These are phyloP conservation scores for Synanthedon vespiformis DNA, from an alignment of 2,888 invertebrate species.

Conservation along the genomic window DNA sequence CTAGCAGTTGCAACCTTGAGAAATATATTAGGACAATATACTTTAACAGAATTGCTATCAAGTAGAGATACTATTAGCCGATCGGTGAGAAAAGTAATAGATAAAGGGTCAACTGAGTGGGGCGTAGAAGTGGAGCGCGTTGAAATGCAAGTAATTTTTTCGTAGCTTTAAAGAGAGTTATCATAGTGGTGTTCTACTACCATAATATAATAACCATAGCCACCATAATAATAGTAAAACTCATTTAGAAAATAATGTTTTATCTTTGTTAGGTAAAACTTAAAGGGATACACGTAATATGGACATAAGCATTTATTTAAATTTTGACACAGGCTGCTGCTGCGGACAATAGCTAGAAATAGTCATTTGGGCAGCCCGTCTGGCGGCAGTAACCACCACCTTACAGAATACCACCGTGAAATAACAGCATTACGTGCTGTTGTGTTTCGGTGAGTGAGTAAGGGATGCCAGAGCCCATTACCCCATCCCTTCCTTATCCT, in stretches of 20 bases:
- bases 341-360: no score
- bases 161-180: no score
- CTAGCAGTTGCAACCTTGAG: slow-evolving; percentile 56
- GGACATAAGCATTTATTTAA: not conserved
- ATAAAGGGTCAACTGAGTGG: slow-evolving; percentile 63
- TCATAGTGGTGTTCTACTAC: no score
- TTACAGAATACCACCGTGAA: no score
- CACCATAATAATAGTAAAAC: no score
- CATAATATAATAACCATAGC: no score
- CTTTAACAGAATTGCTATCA: slow-evolving; percentile 71
- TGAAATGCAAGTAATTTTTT: slow-evolving; percentile 61
- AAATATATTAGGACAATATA: slow-evolving; percentile 74
- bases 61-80: slow-evolving; percentile 72
- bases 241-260: not conserved
- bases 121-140: slow-evolving; percentile 69
- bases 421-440: no score
- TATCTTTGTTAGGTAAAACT: not conserved
- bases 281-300: not conserved
- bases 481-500: no score
- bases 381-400: no score
- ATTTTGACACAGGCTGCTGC: not conserved
- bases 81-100: slow-evolving; percentile 60
- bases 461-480: no score
- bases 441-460: no score
- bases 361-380: no score